These are phyloP conservation scores for Coryphaenoides rupestris DNA, from an alignment of 2,113 vertebrate species.

Conservation along the genomic window DNA sequence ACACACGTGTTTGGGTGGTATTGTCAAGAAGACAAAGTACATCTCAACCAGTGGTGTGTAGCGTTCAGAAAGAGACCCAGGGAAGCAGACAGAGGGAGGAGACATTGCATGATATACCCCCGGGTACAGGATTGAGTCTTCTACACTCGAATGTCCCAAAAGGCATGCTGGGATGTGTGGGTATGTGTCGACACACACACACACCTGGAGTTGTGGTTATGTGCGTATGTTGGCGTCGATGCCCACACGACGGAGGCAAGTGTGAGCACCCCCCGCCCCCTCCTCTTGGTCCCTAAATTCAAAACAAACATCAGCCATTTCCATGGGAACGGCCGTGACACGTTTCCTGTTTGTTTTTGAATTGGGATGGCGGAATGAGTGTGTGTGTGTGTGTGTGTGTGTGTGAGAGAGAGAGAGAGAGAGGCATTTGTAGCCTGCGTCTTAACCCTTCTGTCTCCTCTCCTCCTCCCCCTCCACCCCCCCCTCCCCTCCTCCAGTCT, in stretches of 20 bases:
- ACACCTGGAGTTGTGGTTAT: no score
- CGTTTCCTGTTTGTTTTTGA: no score
- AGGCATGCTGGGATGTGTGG: slow-evolving; percentile 15
- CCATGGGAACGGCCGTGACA: neutral
- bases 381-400: no score
- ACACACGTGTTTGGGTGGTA: slow-evolving; percentile 4
- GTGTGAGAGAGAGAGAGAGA: neutral
- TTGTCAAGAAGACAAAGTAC: slow-evolving; percentile 1
- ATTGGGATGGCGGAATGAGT: no score
- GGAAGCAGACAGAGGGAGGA: slow-evolving; percentile 5
- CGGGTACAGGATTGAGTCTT: slow-evolving; percentile 46
- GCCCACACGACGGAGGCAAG: no score
- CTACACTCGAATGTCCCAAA: slow-evolving; percentile 3
- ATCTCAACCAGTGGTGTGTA: neutral
- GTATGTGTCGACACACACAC: slow-evolving; percentile 3
- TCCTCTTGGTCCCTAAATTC: neutral
- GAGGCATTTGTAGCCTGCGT: no score
- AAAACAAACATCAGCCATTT: slow-evolving; percentile 1
- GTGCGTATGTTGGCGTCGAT: no score
- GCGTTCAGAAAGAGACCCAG: slow-evolving; percentile 14
- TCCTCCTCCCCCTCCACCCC: slow-evolving; percentile 17
- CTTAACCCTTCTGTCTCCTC: slow-evolving; percentile 16
- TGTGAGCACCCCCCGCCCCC: no score
- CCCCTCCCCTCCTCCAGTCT: slow-evolving; percentile 74
- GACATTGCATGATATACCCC: slow-evolving; percentile 56